A percentile compares a stretch with the other conserved stretches of the same genome.
phyloP scores from a whole-genome alignment of 2,113 vertebrate species.

The Macaca fascicularis region DNA sequence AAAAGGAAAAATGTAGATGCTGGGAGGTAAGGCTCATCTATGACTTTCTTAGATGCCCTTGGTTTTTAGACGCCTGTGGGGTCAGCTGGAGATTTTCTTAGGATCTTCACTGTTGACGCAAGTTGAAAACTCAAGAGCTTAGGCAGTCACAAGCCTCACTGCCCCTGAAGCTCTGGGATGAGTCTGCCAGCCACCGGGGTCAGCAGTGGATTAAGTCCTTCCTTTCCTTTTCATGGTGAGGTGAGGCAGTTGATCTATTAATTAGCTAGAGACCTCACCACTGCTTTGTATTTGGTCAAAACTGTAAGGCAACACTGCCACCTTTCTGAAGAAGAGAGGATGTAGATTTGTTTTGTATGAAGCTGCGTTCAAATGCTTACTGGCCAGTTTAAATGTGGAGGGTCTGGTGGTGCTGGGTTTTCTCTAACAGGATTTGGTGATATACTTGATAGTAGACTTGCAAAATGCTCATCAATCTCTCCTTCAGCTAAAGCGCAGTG shows the following conservation, averaged over 20 bases:
- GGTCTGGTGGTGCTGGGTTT: conserved; percentile 54
- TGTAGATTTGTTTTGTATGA: conserved; percentile 22
- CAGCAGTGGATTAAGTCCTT: conserved; percentile 66
- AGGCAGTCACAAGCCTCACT: conserved; percentile 58
- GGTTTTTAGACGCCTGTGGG: background rate
- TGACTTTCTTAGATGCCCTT: background rate
- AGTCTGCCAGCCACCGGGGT: conserved; percentile 30
- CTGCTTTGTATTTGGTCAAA: conserved; percentile 60
- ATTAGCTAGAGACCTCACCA: conserved; percentile 58
- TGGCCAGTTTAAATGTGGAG: conserved; percentile 43
- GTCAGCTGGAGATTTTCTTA: background rate
- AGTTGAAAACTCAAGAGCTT: conserved; percentile 69
- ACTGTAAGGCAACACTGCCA: conserved; percentile 94
- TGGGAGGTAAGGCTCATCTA: background rate
- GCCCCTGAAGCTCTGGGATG: conserved; percentile 35
- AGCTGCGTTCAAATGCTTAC: conserved; percentile 67
- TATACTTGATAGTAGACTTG: conserved; percentile 63
- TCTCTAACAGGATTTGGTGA: conserved; percentile 76
- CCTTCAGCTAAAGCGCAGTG: conserved; percentile 70
- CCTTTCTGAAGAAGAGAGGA: conserved; percentile 89
- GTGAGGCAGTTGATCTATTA: conserved; percentile 63
- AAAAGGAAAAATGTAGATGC: background rate
- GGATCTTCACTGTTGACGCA: background rate
- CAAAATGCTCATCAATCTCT: conserved; percentile 71
- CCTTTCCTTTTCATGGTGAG: conserved; percentile 74